A percentile compares a stretch with the other conserved stretches of the same genome.
Conservation (phyloP, 2,797 vertebrate genomes). For the Eurystomus glaucurus region DNA sequence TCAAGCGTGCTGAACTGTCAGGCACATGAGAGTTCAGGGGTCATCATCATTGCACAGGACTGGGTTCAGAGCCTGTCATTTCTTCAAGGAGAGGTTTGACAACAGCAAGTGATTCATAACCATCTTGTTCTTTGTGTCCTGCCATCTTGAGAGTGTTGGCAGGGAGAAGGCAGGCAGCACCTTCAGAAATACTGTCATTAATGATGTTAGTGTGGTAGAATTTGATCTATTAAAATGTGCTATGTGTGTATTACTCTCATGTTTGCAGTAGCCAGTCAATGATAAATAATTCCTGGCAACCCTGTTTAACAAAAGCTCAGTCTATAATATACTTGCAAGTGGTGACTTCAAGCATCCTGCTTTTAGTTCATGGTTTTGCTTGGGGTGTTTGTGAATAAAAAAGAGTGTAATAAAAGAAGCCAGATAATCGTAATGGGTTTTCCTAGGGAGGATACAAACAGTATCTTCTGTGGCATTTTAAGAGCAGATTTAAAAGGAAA, state of each 20-base stretch:
- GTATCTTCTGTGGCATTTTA: constrained; percentile 11
- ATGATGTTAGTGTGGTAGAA: not conserved
- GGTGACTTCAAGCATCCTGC: not conserved
- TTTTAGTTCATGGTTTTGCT: constrained; percentile 21
- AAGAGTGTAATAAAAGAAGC: not conserved
- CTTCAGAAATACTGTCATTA: constrained; percentile 3
- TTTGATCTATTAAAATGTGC: constrained; percentile 15
- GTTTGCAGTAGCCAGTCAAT: not conserved
- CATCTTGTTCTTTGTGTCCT: constrained; percentile 1
- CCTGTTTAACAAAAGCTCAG: not conserved
- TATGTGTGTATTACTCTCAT: not conserved
- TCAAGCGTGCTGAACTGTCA: not conserved
- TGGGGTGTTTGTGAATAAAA: constrained; percentile 16
- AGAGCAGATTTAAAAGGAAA: constrained; percentile 53
- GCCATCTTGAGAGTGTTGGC: not conserved
- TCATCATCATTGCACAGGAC: not conserved
- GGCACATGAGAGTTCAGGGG: not conserved
- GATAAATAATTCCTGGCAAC: constrained; percentile 39
- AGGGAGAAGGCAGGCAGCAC: not conserved
- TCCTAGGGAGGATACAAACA: not conserved
- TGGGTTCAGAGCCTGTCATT: not conserved
- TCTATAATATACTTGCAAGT: not conserved
- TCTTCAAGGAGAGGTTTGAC: constrained; percentile 8
- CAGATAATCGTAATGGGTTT: constrained; percentile 15
- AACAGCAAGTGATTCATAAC: not conserved